phyloP scores from a whole-genome alignment of 2,797 vertebrate species.

The Somateria mollissima region DNA sequence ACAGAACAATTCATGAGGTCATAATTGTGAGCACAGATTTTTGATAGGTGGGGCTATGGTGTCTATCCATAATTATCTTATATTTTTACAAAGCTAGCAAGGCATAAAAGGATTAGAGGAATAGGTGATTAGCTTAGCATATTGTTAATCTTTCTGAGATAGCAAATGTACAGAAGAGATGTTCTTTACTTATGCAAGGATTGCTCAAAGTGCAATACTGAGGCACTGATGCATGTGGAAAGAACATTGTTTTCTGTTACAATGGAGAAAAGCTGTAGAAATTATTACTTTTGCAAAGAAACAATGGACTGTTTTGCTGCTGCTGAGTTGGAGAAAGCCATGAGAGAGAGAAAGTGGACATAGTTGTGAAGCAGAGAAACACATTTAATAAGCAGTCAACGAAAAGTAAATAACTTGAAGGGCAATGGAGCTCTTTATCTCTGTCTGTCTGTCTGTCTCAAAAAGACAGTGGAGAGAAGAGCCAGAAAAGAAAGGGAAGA shows the following conservation, averaged over 20 bases:
- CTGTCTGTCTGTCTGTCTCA: too few relatives aligned
- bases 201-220: not conserved
- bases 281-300: not conserved
- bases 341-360: not conserved
- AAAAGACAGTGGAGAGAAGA: not conserved
- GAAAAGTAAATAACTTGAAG: not conserved
- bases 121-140: not conserved
- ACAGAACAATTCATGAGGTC: not conserved
- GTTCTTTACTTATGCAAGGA: not conserved
- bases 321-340: not conserved
- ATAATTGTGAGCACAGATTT: not conserved
- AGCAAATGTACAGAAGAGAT: not conserved
- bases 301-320: not conserved
- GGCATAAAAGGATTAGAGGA: not conserved
- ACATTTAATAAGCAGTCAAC: not conserved
- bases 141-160: not conserved
- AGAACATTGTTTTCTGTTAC: not conserved
- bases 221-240: not conserved
- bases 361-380: not conserved
- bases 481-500: not conserved
- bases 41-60: not conserved
- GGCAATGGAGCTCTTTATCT: not conserved
- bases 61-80: not conserved
- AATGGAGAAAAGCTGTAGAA: not conserved
- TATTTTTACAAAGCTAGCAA: not conserved